Evolutionary conservation across 1,140 invertebrate species (phyloP).

Genomic region (Tetramorium parvispinum): DNA sequence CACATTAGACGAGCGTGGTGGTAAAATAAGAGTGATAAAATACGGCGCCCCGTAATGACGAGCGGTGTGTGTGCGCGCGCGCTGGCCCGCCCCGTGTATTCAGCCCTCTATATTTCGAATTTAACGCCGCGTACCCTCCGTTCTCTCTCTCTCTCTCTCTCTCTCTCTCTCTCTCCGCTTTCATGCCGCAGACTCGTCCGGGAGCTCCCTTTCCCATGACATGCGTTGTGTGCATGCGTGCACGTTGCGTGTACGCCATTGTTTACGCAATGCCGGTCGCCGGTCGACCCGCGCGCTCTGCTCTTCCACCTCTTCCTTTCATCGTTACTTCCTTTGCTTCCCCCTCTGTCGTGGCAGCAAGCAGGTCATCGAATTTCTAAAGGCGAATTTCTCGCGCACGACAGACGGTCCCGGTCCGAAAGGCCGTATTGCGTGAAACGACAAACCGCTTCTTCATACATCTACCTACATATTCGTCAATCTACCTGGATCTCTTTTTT

Average conservation of each 20-base stretch:
- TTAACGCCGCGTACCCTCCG: slow-evolving; percentile 45
- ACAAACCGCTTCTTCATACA: slow-evolving; percentile 2
- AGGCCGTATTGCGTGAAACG: slow-evolving; percentile 11
- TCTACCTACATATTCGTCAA: background rate
- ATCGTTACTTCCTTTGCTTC: slow-evolving; percentile 12
- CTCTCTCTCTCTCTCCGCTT: background rate
- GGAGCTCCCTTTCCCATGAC: slow-evolving; percentile 62
- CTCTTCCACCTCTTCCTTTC: slow-evolving; percentile 48
- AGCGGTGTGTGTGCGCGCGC: background rate
- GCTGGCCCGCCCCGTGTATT: background rate
- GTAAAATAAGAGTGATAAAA: slow-evolving; percentile 16
- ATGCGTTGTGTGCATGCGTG: slow-evolving; percentile 50
- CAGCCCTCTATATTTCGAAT: slow-evolving; percentile 46
- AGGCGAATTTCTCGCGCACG: slow-evolving; percentile 20
- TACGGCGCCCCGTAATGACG: background rate
- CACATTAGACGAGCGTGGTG: slow-evolving; percentile 8
- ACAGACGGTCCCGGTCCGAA: background rate
- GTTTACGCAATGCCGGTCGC: slow-evolving; percentile 79
- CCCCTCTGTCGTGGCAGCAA: background rate
- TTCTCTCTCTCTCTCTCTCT: too few relatives aligned
- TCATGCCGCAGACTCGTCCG: background rate
- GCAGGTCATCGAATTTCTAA: slow-evolving; percentile 57
- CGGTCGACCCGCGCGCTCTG: slow-evolving; percentile 66
- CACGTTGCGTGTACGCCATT: slow-evolving; percentile 73
- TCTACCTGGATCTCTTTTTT: background rate